Conservation (phyloP, 2,797 vertebrate genomes). For the Alca torda region DNA sequence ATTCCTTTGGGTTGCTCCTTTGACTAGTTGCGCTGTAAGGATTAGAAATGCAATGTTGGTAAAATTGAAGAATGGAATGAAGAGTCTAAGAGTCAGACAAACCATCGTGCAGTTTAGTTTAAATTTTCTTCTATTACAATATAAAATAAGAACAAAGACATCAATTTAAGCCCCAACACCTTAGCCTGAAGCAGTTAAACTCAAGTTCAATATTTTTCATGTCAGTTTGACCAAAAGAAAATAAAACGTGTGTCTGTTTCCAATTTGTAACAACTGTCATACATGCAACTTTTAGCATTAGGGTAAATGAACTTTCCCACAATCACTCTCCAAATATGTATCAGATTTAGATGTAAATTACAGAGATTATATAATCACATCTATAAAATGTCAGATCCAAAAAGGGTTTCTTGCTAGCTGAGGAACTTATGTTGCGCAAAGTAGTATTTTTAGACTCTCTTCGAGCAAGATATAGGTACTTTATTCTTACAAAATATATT, state of each 20-base stretch:
- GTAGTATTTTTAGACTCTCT: background rate
- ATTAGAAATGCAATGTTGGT: background rate
- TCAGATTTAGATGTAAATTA: background rate
- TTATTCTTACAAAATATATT: background rate
- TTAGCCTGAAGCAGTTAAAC: background rate
- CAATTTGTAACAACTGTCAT: background rate
- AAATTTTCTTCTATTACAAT: background rate
- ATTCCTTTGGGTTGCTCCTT: background rate
- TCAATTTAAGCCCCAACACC: background rate
- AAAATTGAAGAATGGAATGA: background rate
- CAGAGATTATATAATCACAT: background rate
- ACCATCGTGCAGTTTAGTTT: background rate
- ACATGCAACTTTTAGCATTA: background rate
- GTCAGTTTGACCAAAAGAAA: background rate
- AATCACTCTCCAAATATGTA: background rate
- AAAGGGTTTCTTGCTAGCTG: background rate
- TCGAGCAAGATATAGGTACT: background rate
- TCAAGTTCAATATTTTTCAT: background rate
- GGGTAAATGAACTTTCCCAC: background rate
- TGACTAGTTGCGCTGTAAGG: background rate
- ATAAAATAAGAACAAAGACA: background rate
- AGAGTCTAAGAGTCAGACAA: background rate
- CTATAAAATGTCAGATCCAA: conserved; percentile 5
- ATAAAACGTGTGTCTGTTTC: background rate
- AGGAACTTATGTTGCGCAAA: background rate